Conservation (phyloP, 1,140 invertebrate species). For the Papilio aristodemus region DNA sequence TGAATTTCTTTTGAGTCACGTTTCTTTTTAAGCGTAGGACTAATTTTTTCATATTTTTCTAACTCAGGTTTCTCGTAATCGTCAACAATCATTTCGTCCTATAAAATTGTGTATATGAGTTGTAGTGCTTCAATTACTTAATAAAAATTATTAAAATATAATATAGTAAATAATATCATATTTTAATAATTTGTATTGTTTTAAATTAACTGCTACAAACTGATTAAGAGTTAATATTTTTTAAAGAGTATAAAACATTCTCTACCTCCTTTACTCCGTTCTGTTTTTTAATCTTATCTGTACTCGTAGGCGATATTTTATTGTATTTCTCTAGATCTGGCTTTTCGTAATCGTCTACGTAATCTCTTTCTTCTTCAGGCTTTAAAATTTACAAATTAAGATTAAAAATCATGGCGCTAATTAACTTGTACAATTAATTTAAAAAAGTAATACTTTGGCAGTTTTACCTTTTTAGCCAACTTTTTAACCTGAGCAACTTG, state of each 20-base stretch:
- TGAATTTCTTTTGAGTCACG: slow-evolving; percentile 67
- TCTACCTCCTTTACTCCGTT: slow-evolving; percentile 57
- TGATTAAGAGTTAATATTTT: no score
- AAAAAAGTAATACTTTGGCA: not conserved
- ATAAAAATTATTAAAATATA: no score
- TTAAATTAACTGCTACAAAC: no score
- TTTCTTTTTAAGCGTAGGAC: slow-evolving; percentile 73
- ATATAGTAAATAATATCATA: not conserved
- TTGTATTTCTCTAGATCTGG: slow-evolving; percentile 79
- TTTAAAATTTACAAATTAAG: slow-evolving; percentile 46
- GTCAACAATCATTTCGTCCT: slow-evolving; percentile 52
- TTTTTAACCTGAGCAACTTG: slow-evolving; percentile 66
- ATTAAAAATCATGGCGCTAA: slow-evolving; percentile 12
- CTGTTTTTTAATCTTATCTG: slow-evolving; percentile 61
- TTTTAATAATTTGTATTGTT: not conserved
- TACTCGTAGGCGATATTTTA: slow-evolving; percentile 62
- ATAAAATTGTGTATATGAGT: slow-evolving; percentile 36
- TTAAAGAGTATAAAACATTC: slow-evolving; percentile 3
- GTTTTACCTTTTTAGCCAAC: slow-evolving; percentile 62
- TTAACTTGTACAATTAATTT: slow-evolving; percentile 4
- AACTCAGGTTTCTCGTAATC: slow-evolving; percentile 72
- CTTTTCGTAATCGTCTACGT: slow-evolving; percentile 77
- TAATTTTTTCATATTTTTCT: slow-evolving; percentile 77
- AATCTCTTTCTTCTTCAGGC: slow-evolving; percentile 65
- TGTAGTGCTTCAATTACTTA: not conserved